Base-by-base conservation (phyloP, 2,888 invertebrate species). In the Eupithecia dodoneata region DNA sequence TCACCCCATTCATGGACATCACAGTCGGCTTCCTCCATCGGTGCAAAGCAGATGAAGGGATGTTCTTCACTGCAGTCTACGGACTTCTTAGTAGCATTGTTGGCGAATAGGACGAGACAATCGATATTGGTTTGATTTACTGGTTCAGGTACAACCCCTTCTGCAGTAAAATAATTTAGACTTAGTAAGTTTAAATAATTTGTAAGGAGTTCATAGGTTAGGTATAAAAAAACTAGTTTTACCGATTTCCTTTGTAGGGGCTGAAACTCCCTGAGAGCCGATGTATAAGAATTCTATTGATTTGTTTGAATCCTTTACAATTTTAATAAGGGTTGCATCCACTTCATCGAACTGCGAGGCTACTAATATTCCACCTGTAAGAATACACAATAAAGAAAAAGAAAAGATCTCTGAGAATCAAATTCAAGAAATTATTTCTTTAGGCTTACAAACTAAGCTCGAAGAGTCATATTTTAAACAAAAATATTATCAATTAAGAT, bases 1-100 rank as follows among this genome's bases (percentile, higher is more conserved):
- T 59, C 18, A 59, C 59, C 59, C 59, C 18, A n/a, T 59, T 59
- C 59, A 18, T 59, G 9, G n/a, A 59, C 18, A 18, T 59, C 59
- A 10, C 59, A 59, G n/a, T 67, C 67, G n/a, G 15, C 67, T 2
- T 67, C 67, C 3, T 15, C 9, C 41, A 15, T 15, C 15, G 67
- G 44, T 44, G 67, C 67, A 4, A 7, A 67, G 9, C 67, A 67
- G 6, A 67, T 44, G 42, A 44, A 67, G 4, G 67, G 67, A n/a
- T 67, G 67, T 67, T 67, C 67, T n/a, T 67, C 67, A 44, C 7
- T 44, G 67, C 67, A 67, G n/a, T 42, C 15, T 2, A 67, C 67
- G 15, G 15, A 42, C 44, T 42, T 44, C n/a, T 67, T 67, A 4
- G 67, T 67, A 9, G 67, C 67, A 15, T 67, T 45, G n/a, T 42